Evolutionary conservation across 2,113 vertebrate species (phyloP), one percentile per base, ranked within the genome.

Genomic region (Oncorhynchus clarkii): DNA sequence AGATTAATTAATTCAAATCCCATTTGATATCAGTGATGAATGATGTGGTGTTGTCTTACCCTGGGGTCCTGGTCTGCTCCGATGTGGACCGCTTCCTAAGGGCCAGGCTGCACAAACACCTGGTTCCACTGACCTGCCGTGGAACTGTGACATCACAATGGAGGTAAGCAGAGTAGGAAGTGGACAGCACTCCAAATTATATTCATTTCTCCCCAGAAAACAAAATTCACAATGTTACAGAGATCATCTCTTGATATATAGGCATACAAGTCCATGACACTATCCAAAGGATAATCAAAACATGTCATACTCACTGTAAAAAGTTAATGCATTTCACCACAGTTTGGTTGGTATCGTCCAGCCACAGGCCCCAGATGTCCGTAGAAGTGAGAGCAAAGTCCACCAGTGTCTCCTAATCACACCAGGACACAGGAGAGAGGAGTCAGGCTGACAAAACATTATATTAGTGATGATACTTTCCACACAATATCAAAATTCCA

Each of bases 251-350:
- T 39, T 39, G 39, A 39, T 39, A 39, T 20, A 64, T 64, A 64
- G 60, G n/a, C 22, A n/a, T 64, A 11, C 3, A 9, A 11, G 60
- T 64, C 60, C 9, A 24, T 22, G 12, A 64, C 6, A 64, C 34
- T 39, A 45, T 45, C 39, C 39, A 64, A n/a, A 24, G 8, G 60
- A 64, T 16, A n/a, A 5, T 22, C 60, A 8, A 45, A 34, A 59
- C 2, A 6, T 12, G 2, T 60, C 16, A 51, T 18, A 90, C 93
- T 88, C 82, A 99, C 97, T 97, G 95, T 75, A 98, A 96, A 76
- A 96, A 99, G 89, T 96, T 97, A 91, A 97, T 96, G 89, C 96
- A 96, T 84, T 96, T 98, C 85, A 98, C 94, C 20, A 95, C 81
- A 0, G 95, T 95, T 68, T 95, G 90, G 81, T 94, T 96, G 76